Evolutionary conservation across 2,113 vertebrate genomes (phyloP).

Genomic region (Phyllopteryx taeniolatus): DNA sequence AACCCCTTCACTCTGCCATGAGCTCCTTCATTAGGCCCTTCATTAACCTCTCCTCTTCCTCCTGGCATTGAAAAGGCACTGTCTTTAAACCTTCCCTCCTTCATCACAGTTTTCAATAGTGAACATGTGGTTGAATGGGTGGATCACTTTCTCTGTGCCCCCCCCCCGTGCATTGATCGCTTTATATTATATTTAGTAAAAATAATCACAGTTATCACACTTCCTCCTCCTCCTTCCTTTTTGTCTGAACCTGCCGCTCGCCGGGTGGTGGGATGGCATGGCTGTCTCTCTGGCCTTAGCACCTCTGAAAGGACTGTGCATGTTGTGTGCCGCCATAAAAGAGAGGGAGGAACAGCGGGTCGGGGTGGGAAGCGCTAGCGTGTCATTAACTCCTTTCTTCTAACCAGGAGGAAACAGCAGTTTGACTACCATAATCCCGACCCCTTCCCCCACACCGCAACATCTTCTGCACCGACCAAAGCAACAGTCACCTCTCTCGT

Average conservation of each 20-base stretch:
- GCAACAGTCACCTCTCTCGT: constrained; percentile 32
- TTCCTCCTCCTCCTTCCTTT: constrained; percentile 62
- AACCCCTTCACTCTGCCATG: constrained; percentile 58
- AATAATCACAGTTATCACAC: constrained; percentile 76
- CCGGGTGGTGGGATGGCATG: constrained; percentile 58
- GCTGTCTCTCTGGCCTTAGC: constrained; percentile 63
- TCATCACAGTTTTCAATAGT: constrained; percentile 59
- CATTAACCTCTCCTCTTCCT: constrained; percentile 68
- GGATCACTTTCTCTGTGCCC: constrained; percentile 51
- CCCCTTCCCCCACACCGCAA: constrained; percentile 19
- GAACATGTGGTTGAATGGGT: constrained; percentile 67
- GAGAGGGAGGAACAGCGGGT: constrained; percentile 65
- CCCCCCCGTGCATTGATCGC: constrained; percentile 38
- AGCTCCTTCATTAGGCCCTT: constrained; percentile 69
- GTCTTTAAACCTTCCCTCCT: constrained; percentile 69
- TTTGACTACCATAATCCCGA: constrained; percentile 68
- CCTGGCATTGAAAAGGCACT: constrained; percentile 70
- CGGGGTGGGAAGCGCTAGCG: constrained; percentile 66
- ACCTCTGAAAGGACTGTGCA: constrained; percentile 60
- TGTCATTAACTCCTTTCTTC: constrained; percentile 77
- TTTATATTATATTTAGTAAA: constrained; percentile 78
- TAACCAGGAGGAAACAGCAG: constrained; percentile 67
- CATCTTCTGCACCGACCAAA: constrained; percentile 21
- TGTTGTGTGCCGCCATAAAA: constrained; percentile 69
- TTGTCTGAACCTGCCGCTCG: constrained; percentile 56